phyloP scores from a whole-genome alignment of 2,113 vertebrate genomes.

The Martes martes region DNA sequence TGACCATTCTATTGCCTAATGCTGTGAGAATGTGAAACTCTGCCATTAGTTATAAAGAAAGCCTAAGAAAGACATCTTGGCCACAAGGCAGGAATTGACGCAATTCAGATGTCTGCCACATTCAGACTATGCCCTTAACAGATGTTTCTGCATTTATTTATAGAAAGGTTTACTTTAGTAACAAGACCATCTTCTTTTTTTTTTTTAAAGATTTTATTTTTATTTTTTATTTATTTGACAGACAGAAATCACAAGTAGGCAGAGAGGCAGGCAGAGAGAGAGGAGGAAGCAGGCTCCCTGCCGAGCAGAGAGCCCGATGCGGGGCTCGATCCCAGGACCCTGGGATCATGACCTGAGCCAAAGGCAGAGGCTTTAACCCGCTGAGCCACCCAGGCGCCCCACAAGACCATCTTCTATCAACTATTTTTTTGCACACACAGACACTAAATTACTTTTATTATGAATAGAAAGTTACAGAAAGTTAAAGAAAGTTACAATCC shows the following conservation, averaged over 20 bases:
- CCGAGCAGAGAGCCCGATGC: no score
- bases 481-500: neutral
- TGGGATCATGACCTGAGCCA: no score
- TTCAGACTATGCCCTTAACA: slow-evolving; percentile 28
- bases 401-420: slow-evolving; percentile 11
- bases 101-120: slow-evolving; percentile 12
- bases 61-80: slow-evolving; percentile 37
- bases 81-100: neutral
- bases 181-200: slow-evolving; percentile 30
- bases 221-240: no score
- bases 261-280: no score
- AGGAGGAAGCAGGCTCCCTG: no score
- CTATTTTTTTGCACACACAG: neutral
- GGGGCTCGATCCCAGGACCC: no score
- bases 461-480: neutral
- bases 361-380: no score
- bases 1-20: neutral
- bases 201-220: no score
- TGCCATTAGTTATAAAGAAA: slow-evolving; percentile 22
- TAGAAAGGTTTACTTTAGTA: slow-evolving; percentile 43
- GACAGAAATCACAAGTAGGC: no score
- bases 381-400: no score
- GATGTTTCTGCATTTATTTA: slow-evolving; percentile 58
- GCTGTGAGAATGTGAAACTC: neutral
- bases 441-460: slow-evolving; percentile 20